These are phyloP conservation scores for Drosophila mayri DNA, from an alignment of 1,140 invertebrate genomes.

Conservation along the genomic window DNA sequence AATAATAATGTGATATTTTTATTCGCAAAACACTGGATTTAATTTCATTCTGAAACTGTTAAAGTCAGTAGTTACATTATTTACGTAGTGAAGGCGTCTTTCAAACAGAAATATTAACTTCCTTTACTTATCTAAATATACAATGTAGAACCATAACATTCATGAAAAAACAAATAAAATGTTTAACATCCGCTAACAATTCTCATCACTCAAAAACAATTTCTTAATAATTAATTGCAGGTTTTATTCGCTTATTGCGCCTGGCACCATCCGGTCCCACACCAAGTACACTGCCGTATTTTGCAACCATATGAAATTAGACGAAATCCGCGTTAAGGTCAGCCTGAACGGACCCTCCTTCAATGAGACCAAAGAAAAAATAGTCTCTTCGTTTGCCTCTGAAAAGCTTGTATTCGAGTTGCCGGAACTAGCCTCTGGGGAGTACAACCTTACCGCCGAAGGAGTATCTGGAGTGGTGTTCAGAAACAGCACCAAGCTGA, in stretches of 20 bases:
- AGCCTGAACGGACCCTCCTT: constrained; percentile 90
- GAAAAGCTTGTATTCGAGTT: constrained; percentile 88
- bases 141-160: too few relatives aligned
- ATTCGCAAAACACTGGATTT: background rate
- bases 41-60: too few relatives aligned
- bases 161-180: too few relatives aligned
- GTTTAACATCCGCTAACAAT: too few relatives aligned
- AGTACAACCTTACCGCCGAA: constrained; percentile 90
- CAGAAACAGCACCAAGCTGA: constrained; percentile 89
- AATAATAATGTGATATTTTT: background rate
- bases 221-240: constrained; percentile 83
- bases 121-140: too few relatives aligned
- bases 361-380: constrained; percentile 88
- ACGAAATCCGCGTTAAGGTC: constrained; percentile 89
- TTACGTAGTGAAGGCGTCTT: background rate
- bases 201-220: too few relatives aligned
- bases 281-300: constrained; percentile 93
- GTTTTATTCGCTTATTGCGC: constrained; percentile 92
- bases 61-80: background rate
- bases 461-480: constrained; percentile 91
- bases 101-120: background rate
- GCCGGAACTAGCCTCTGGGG: constrained; percentile 90
- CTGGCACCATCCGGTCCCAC: constrained; percentile 92
- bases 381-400: constrained; percentile 89
- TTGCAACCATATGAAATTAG: constrained; percentile 87